Base-by-base conservation (phyloP, 2,888 invertebrate genomes). In the Agriopis aurantiaria region DNA sequence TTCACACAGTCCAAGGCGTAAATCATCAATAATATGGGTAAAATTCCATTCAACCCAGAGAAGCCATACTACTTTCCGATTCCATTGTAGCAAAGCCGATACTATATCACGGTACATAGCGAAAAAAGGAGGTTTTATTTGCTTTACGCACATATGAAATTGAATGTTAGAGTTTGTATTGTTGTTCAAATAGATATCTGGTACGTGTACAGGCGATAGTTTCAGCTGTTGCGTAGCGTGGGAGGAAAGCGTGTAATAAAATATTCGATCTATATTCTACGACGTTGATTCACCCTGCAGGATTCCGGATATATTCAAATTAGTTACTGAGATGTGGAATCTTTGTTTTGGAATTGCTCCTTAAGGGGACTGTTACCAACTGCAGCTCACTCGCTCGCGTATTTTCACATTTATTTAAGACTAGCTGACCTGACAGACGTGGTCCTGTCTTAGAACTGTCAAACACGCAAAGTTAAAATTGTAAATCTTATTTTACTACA, bases 101-200 rank as follows among this genome's bases (percentile, higher is more conserved):
- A n/a, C 17, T 57, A 57, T 66, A 67, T 60, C 61, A 43, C 57
- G 52, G 58, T 45, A 33, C 57, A 61, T 63, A 65, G 52, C 69
- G 72, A 59, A 72, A 72, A 74, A 70, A 65, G 65, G 56, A 68
- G 65, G 69, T 60, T 72, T 74, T 74, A 72, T 75, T 74, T 75
- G 66, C 53, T 69, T 48, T 68, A 70, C 67, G 71, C 69, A 75
- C 70, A 71, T 71, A 70, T 62, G 65, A 65, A 75, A 75, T 77
- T 73, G 61, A 69, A 73, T 73, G 61, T 69, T 62, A 71, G 62
- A 70, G 72, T 73, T 73, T 72, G 67, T 69, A 58, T 65, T 77
- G 72, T 74, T 67, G 74, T 74, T 69, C 72, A 74, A 75, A 77
- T 67, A 77, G 51, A 71, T 72, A 74, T 72, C 67, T 65, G 65